These are phyloP conservation scores for Ciconia maguari DNA, from an alignment of 2,113 vertebrate species.

Conservation along the genomic window DNA sequence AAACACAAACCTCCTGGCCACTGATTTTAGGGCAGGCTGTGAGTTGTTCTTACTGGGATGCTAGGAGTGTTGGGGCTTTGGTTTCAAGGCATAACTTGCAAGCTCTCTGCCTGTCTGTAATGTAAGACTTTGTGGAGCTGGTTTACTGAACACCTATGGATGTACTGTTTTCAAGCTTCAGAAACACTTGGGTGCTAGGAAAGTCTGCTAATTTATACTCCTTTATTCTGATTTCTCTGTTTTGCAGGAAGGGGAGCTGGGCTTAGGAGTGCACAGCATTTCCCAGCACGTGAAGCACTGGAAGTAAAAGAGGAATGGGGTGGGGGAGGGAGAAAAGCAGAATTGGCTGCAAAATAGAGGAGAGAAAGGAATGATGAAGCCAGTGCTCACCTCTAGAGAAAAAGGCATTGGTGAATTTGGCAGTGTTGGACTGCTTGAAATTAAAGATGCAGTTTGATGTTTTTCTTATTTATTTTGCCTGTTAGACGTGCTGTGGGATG, in stretches of 20 bases:
- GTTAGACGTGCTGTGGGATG: not conserved
- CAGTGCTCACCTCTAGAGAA: not conserved
- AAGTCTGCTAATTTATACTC: not conserved
- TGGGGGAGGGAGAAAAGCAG: not conserved
- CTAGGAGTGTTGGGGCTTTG: not conserved
- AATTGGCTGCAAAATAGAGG: not conserved
- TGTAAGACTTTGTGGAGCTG: not conserved
- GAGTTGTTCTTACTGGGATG: not conserved
- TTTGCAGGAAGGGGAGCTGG: not conserved
- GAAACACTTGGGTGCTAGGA: not conserved
- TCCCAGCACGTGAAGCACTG: not conserved
- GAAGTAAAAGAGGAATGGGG: not conserved
- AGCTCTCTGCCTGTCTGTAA: not conserved
- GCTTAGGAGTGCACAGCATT: not conserved
- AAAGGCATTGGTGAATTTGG: not conserved
- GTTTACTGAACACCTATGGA: not conserved
- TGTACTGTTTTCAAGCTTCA: not conserved
- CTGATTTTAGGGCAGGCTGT: not conserved
- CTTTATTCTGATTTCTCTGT: not conserved
- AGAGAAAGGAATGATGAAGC: not conserved
- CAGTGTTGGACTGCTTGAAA: not conserved
- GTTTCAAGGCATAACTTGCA: not conserved
- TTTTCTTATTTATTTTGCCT: not conserved
- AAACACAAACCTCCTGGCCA: not conserved
- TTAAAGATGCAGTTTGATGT: not conserved